phyloP scores from a whole-genome alignment of 2,797 vertebrate genomes.

The Crenuchus spilurus region DNA sequence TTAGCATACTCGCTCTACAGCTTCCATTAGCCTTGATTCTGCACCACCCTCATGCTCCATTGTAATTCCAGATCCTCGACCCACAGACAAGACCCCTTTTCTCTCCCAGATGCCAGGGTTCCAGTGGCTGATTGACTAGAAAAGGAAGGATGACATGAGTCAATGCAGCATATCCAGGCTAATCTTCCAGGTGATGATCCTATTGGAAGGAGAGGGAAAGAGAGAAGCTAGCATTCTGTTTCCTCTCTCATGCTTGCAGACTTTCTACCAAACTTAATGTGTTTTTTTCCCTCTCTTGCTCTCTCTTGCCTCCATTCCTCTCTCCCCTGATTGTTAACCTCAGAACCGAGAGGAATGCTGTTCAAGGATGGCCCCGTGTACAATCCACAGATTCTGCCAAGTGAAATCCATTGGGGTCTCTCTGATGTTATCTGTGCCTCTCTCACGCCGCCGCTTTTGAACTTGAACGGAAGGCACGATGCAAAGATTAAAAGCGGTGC shows the following conservation, averaged over 20 bases:
- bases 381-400: constrained; percentile 60
- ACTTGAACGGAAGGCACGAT: constrained; percentile 21
- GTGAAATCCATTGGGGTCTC: constrained; percentile 57
- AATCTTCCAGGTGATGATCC: constrained; percentile 67
- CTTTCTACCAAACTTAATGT: constrained; percentile 52
- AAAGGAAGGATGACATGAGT: constrained; percentile 56
- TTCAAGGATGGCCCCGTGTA: constrained; percentile 54
- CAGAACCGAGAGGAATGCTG: constrained; percentile 48
- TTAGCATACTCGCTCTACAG: neutral
- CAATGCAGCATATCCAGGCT: constrained; percentile 61
- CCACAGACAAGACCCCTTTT: constrained; percentile 33
- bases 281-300: constrained; percentile 21
- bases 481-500: constrained; percentile 16
- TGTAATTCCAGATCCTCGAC: constrained; percentile 30
- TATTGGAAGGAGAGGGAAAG: constrained; percentile 57
- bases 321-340: constrained; percentile 45
- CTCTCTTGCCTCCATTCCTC: constrained; percentile 19
- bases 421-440: constrained; percentile 59
- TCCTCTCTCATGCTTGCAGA: constrained; percentile 61
- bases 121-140: constrained; percentile 58
- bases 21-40: neutral
- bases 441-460: constrained; percentile 37
- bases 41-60: constrained; percentile 26
- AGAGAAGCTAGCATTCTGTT: constrained; percentile 54
- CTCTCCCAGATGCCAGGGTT: constrained; percentile 39